Percentiles rank a stretch among this genome's conserved stretches.
These are phyloP conservation scores for Tretioscincus oriximinensis DNA, from an alignment of 2,113 vertebrate genomes.

Conservation along the genomic window DNA sequence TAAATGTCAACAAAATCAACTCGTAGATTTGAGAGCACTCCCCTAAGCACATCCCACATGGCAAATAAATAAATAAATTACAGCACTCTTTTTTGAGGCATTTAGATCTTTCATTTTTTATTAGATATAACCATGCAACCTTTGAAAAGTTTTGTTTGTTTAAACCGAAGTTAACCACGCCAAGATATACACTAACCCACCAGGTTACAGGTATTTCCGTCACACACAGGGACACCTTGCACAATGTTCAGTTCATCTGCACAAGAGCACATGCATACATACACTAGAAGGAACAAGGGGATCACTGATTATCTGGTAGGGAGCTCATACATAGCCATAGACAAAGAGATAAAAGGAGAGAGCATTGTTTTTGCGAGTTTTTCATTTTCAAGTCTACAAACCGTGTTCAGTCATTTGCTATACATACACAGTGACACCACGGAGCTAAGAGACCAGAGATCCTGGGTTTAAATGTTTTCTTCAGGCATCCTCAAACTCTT, in stretches of 20 bases:
- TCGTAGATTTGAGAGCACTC: neutral
- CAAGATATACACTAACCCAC: neutral
- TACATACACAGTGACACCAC: neutral
- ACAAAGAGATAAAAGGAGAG: neutral
- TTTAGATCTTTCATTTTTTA: slow-evolving; percentile 12
- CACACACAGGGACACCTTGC: neutral
- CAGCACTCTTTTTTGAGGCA: neutral
- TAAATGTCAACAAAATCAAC: too few relatives aligned
- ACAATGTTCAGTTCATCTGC: accelerated
- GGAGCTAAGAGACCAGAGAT: neutral
- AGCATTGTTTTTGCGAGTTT: neutral
- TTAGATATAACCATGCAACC: slow-evolving; percentile 20
- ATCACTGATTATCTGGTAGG: neutral
- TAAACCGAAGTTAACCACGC: neutral
- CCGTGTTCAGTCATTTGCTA: neutral
- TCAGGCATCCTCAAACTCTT: too few relatives aligned
- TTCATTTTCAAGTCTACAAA: neutral
- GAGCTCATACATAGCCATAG: accelerated
- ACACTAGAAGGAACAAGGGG: neutral
- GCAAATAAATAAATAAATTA: neutral
- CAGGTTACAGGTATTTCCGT: neutral
- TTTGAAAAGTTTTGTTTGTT: slow-evolving; percentile 32
- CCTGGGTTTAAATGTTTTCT: neutral
- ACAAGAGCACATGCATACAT: neutral
- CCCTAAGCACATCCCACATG: neutral